These are phyloP conservation scores for Brachyhypopomus occidentalis DNA, from an alignment of 2,113 vertebrate species.

Conservation along the genomic window DNA sequence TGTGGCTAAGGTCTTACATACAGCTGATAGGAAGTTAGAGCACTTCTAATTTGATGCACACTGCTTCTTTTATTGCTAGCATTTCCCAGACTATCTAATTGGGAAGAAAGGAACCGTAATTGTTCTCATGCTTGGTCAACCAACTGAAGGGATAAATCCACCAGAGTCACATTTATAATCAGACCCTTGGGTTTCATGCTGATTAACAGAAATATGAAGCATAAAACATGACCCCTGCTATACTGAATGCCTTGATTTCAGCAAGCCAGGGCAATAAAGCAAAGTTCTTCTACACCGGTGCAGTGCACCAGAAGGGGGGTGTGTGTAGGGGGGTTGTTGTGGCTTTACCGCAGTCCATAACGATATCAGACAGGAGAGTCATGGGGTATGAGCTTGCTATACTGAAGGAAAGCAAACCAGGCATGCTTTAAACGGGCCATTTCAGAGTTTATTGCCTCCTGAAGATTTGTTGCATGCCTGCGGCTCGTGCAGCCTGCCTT, in stretches of 20 bases:
- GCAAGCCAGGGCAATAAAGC: background rate
- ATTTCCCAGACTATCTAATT: background rate
- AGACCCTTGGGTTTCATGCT: constrained; percentile 2
- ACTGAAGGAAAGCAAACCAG: constrained; percentile 36
- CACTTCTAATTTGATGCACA: constrained; percentile 10
- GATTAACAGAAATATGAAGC: constrained; percentile 9
- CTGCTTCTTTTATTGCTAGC: background rate
- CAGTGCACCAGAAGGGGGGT: background rate
- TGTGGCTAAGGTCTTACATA: background rate
- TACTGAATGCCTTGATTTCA: constrained; percentile 6
- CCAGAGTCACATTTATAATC: constrained; percentile 1
- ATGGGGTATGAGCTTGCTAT: background rate
- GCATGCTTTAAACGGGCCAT: constrained; percentile 47
- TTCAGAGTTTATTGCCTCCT: constrained; percentile 45
- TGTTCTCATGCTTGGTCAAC: constrained; percentile 5
- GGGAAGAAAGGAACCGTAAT: background rate
- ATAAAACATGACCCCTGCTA: constrained; percentile 9
- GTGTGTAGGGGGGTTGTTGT: constrained; percentile 15
- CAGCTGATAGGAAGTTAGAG: background rate
- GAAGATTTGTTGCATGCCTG: constrained; percentile 18
- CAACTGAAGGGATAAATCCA: background rate
- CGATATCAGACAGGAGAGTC: background rate
- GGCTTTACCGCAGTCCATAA: constrained; percentile 51
- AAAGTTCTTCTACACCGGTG: constrained; percentile 35
- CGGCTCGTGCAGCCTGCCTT: background rate